Base-by-base conservation (phyloP, 1,140 invertebrate genomes). In the Ephestia elutella region DNA sequence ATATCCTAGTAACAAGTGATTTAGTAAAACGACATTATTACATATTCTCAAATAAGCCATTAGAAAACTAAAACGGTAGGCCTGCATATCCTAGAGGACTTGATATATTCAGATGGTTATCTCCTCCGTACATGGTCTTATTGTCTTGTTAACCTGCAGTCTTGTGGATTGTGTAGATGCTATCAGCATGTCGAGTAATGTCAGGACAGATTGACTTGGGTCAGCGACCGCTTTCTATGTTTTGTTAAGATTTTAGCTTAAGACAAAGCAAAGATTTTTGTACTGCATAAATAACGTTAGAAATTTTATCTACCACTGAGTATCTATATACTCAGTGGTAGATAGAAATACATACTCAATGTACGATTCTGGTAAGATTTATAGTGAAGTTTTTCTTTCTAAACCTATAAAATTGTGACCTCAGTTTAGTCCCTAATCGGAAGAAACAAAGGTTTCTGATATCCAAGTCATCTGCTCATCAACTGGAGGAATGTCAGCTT, bases 121-220 rank as follows among this genome's bases (percentile, higher is more conserved):
- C 50, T 53, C 50, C 19, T 10, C 50, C 19, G 20, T 53, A 53
- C 50, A 53, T 53, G 50, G 50, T 18, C 9, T 53, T 53, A 53
- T 53, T 53, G 50, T 53, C 50, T 53, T 53, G 50, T 53, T 53
- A 53, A 25, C 50, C n/a, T 53, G 50, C 21, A 53, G 5, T 53
- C 4, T 17, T 50, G 49, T 19, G 18, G 49, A 32, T 44, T 44
- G 38, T 44, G 38, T 4, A 25, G 50, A 53, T 53, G 19, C n/a
- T 53, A 53, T 53, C 50, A 25, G 38, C 38, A 15, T 15, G 38
- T 15, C 38, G 38, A 10, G 38, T 44, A 44, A 44, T 44, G 38
- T 15, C 38, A 44, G 38, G 38, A 44, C 38, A 44, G 38, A 44
- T 44, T 44, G 38, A 44, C 13, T 44, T 44, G 38, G 38, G 38